phyloP scores from a whole-genome alignment of 2,888 invertebrate genomes.

The Junonia oenone region DNA sequence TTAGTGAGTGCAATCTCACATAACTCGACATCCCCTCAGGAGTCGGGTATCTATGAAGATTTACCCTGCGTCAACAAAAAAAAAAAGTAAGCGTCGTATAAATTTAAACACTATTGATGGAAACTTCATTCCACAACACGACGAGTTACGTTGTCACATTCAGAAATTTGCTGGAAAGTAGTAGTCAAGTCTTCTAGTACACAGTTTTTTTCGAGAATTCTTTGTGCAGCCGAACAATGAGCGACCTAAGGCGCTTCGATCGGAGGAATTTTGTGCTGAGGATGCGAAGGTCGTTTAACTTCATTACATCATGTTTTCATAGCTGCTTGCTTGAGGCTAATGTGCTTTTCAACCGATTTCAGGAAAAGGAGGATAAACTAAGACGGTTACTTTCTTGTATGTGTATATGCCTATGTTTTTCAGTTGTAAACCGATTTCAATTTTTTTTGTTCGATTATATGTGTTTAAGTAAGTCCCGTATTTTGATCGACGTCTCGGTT shows the following conservation, averaged over 20 bases:
- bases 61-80: too few relatives aligned
- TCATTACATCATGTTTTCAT: background rate
- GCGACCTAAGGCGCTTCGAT: slow-evolving; percentile 8
- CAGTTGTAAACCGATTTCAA: too few relatives aligned
- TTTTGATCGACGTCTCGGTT: too few relatives aligned
- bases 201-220: slow-evolving; percentile 1
- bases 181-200: background rate
- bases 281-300: slow-evolving; percentile 1
- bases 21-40: too few relatives aligned
- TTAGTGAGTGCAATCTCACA: too few relatives aligned
- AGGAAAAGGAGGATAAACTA: too few relatives aligned
- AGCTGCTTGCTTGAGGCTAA: background rate
- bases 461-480: too few relatives aligned
- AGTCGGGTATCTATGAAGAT: too few relatives aligned
- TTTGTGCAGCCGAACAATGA: slow-evolving; percentile 16
- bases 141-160: background rate
- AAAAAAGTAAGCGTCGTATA: background rate
- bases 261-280: background rate
- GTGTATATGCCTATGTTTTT: too few relatives aligned
- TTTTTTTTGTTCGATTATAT: too few relatives aligned
- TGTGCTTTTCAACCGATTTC: too few relatives aligned
- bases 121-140: background rate
- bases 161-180: background rate
- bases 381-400: background rate
- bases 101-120: background rate